Percentiles rank a stretch among this genome's conserved stretches.
These are phyloP conservation scores for Argyresthia goedartella DNA, from an alignment of 2,888 invertebrate species.

Conservation along the genomic window DNA sequence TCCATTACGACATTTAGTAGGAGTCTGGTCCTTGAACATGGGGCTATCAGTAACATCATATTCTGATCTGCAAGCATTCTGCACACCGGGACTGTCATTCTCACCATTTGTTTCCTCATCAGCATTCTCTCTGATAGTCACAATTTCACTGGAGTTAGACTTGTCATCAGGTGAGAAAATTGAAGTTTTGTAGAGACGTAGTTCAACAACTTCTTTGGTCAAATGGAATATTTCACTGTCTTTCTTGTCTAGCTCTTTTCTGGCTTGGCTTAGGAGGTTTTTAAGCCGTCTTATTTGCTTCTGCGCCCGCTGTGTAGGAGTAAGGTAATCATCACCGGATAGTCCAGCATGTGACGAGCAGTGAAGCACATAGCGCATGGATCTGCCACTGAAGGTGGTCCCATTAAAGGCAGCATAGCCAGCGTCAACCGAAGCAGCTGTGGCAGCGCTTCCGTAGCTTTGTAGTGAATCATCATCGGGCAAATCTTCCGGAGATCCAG, in stretches of 20 bases:
- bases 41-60: slow-evolving; percentile 62
- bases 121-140: slow-evolving; percentile 80
- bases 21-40: slow-evolving; percentile 55
- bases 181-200: slow-evolving; percentile 84
- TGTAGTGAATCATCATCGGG: slow-evolving; percentile 85
- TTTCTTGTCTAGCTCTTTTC: slow-evolving; percentile 82
- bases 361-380: slow-evolving; percentile 86
- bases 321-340: slow-evolving; percentile 86
- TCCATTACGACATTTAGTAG: slow-evolving; percentile 49
- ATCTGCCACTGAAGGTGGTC: slow-evolving; percentile 77
- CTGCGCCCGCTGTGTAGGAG: slow-evolving; percentile 89
- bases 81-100: slow-evolving; percentile 40
- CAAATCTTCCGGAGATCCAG: slow-evolving; percentile 73
- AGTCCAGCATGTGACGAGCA: slow-evolving; percentile 85
- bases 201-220: slow-evolving; percentile 84
- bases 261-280: slow-evolving; percentile 78
- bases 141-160: slow-evolving; percentile 81
- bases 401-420: slow-evolving; percentile 84
- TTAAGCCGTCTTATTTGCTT: slow-evolving; percentile 83
- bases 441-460: slow-evolving; percentile 84
- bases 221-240: slow-evolving; percentile 84
- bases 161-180: slow-evolving; percentile 84
- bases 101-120: slow-evolving; percentile 39
- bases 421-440: slow-evolving; percentile 85
- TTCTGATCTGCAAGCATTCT: slow-evolving; percentile 44